A percentile compares a stretch with the other conserved stretches of the same genome.
Evolutionary conservation across 2,888 invertebrate species (phyloP).

Genomic region (Stenodera caucasica): DNA sequence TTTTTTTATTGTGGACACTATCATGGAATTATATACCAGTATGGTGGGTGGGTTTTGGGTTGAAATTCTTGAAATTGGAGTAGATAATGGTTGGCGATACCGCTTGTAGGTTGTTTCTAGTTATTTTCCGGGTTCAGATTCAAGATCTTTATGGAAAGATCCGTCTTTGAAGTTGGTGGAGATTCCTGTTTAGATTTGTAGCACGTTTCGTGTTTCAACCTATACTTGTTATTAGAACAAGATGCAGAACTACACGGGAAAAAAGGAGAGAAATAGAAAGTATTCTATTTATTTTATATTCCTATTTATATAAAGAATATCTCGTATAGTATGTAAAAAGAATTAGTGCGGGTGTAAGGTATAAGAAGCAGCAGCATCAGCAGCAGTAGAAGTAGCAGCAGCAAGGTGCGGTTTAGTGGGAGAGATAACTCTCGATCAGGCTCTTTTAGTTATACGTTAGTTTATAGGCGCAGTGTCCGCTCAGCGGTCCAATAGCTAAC

Average conservation of each 20-base stretch:
- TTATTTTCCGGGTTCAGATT: background rate
- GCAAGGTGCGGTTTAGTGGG: constrained; percentile 24
- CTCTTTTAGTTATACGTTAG: background rate
- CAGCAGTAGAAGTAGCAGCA: constrained; percentile 18
- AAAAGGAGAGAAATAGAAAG: background rate
- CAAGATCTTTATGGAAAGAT: constrained; percentile 1
- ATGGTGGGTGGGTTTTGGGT: too few relatives aligned
- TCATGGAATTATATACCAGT: too few relatives aligned
- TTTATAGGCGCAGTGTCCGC: constrained; percentile 34
- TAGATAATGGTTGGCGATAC: background rate
- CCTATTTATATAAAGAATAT: background rate
- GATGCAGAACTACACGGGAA: background rate
- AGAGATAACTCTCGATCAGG: constrained; percentile 18
- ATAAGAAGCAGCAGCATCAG: background rate
- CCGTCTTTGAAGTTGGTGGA: constrained; percentile 5
- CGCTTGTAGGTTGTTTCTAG: background rate
- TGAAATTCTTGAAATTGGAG: background rate
- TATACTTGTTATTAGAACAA: background rate
- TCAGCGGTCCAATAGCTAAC: constrained; percentile 33
- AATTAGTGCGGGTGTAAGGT: background rate
- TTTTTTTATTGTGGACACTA: too few relatives aligned
- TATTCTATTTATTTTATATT: background rate
- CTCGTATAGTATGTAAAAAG: background rate
- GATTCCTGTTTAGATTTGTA: constrained; percentile 8
- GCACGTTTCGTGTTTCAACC: background rate